These are phyloP conservation scores for Serilophus lunatus DNA, from an alignment of 2,113 vertebrate genomes.

Conservation along the genomic window DNA sequence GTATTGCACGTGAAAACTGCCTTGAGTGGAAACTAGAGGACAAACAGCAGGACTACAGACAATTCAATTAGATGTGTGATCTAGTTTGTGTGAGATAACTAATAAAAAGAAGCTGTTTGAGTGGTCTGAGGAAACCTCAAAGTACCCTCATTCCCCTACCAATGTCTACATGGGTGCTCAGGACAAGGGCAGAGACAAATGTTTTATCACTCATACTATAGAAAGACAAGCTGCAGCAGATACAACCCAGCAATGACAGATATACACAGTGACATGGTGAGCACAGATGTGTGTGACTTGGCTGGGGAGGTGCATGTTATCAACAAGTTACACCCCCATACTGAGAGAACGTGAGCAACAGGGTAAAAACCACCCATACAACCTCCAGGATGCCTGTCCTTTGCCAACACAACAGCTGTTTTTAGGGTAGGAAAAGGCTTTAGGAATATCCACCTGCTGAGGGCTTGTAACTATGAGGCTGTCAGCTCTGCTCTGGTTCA, in stretches of 20 bases:
- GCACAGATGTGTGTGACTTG: rapidly evolving
- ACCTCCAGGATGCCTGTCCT: neutral
- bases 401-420: neutral
- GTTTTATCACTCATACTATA: neutral
- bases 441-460: neutral
- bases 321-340: neutral
- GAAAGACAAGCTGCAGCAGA: neutral
- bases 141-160: neutral
- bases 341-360: neutral
- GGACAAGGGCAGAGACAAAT: neutral
- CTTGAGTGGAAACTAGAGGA: neutral
- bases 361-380: neutral
- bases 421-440: neutral
- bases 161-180: neutral
- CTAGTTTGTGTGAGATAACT: neutral
- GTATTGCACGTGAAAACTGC: neutral
- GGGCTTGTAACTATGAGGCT: neutral
- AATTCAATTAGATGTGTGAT: neutral
- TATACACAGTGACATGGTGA: rapidly evolving
- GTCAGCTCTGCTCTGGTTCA: neutral
- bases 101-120: neutral
- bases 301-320: neutral
- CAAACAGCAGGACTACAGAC: neutral
- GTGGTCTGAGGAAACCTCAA: neutral
- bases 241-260: neutral